phyloP scores from a whole-genome alignment of 2,888 invertebrate genomes.

The Agriopis marginaria region DNA sequence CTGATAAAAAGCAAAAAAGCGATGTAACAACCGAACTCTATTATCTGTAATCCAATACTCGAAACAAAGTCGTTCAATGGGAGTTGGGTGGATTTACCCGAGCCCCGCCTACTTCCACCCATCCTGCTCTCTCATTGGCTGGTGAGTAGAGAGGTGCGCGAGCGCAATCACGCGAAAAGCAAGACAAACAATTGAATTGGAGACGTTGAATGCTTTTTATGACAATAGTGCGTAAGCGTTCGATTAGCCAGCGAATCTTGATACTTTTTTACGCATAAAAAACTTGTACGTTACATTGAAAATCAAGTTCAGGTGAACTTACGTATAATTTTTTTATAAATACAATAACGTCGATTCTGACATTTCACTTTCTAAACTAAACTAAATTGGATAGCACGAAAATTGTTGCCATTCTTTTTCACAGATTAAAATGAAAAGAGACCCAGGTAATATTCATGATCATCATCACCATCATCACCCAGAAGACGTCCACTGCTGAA shows the following conservation, averaged over 20 bases:
- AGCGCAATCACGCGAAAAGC: constrained; percentile 63
- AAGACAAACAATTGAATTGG: constrained; percentile 75
- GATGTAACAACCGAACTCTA: constrained; percentile 63
- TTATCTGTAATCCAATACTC: constrained; percentile 76
- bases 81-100: constrained; percentile 67
- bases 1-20: constrained; percentile 58
- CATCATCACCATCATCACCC: no score
- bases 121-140: constrained; percentile 67
- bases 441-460: no score
- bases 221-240: constrained; percentile 48
- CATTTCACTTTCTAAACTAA: no score
- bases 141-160: constrained; percentile 59
- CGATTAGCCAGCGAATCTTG: constrained; percentile 10
- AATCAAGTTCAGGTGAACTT: no score
- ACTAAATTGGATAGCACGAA: no score
- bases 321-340: no score
- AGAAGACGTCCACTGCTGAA: no score
- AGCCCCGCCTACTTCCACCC: constrained; percentile 64
- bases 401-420: no score
- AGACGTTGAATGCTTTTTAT: constrained; percentile 69
- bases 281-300: background rate
- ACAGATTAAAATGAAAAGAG: no score
- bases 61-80: constrained; percentile 60
- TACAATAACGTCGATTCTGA: no score
- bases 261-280: background rate